Conservation (phyloP, 2,113 vertebrate species). For the Chlorodrepanis virens region DNA sequence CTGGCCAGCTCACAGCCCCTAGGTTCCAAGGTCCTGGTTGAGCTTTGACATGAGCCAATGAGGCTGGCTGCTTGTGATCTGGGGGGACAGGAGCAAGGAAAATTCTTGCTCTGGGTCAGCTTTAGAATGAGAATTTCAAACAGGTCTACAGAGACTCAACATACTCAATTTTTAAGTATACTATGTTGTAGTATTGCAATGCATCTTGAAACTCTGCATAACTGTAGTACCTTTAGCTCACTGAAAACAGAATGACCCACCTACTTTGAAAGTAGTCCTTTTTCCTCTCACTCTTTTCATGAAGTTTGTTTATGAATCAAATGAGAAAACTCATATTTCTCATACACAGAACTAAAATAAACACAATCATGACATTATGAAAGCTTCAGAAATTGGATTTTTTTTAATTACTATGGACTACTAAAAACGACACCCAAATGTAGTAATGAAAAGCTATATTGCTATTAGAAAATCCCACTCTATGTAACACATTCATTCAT, state of each 20-base stretch:
- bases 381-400: background rate
- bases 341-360: background rate
- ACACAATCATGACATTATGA: background rate
- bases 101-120: background rate
- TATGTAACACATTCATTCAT: background rate
- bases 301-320: background rate
- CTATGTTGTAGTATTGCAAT: background rate
- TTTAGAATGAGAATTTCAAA: background rate
- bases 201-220: background rate
- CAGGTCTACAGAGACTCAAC: background rate
- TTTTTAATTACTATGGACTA: background rate
- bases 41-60: background rate
- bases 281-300: background rate
- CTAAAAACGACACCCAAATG: background rate
- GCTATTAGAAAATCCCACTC: background rate
- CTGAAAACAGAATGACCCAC: background rate
- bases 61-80: background rate
- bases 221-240: background rate
- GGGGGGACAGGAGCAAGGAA: background rate
- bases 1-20: background rate
- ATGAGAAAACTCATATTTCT: background rate
- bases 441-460: background rate
- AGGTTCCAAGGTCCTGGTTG: background rate
- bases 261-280: background rate
- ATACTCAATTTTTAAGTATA: background rate